Evolutionary conservation across 2,888 invertebrate species (phyloP).

Genomic region (Ceriagrion tenellum): DNA sequence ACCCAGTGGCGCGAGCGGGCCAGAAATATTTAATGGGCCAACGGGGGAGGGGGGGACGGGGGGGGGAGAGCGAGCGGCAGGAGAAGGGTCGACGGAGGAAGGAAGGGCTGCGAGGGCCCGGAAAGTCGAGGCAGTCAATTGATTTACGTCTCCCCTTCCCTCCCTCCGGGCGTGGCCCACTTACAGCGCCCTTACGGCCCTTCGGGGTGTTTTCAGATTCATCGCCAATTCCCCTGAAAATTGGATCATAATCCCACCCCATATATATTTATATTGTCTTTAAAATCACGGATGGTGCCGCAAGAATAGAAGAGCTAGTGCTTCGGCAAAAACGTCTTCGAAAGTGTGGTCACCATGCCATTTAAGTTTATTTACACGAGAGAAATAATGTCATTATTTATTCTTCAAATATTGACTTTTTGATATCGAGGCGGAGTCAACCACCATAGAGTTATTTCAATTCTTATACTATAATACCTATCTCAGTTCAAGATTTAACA

Average conservation of each 20-base stretch:
- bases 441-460: too few relatives aligned
- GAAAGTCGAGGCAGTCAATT: not conserved
- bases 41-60: not conserved
- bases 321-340: too few relatives aligned
- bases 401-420: too few relatives aligned
- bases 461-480: too few relatives aligned
- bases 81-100: not conserved
- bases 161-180: not conserved
- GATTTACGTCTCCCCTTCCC: not conserved
- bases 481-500: too few relatives aligned
- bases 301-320: too few relatives aligned
- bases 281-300: too few relatives aligned
- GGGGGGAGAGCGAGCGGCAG: not conserved
- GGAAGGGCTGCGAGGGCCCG: not conserved
- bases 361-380: too few relatives aligned
- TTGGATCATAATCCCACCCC: not conserved
- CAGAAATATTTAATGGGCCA: slow-evolving; percentile 8
- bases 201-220: not conserved
- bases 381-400: too few relatives aligned
- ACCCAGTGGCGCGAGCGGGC: not conserved
- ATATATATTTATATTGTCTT: too few relatives aligned
- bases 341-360: too few relatives aligned
- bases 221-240: not conserved
- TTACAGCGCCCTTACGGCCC: not conserved
- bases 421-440: too few relatives aligned